Evolutionary conservation across 2,888 invertebrate species (phyloP).

Genomic region (Leucoma salicis): DNA sequence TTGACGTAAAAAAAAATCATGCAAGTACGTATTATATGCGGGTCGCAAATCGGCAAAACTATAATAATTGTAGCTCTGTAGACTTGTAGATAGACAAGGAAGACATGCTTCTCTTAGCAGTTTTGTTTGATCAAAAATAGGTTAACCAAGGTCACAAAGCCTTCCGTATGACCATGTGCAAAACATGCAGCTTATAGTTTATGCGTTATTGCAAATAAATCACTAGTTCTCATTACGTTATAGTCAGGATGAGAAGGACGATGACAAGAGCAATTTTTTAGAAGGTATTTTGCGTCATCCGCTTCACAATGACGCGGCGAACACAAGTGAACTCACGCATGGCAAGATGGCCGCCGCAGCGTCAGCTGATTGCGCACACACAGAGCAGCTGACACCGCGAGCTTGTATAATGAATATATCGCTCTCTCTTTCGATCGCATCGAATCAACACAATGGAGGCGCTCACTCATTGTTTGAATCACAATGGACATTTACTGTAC

Average conservation of each 20-base stretch:
- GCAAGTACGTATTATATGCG: no score
- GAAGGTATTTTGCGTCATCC: constrained; percentile 67
- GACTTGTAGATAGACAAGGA: constrained; percentile 16
- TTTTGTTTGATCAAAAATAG: constrained; percentile 74
- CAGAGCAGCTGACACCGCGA: constrained; percentile 59
- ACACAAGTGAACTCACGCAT: constrained; percentile 57
- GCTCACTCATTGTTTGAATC: constrained; percentile 59
- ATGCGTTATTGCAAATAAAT: constrained; percentile 28
- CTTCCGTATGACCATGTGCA: constrained; percentile 63
- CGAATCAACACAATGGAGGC: constrained; percentile 56
- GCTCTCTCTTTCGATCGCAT: constrained; percentile 64
- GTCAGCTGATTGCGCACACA: constrained; percentile 80
- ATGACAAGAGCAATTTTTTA: constrained; percentile 71
- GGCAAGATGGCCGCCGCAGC: constrained; percentile 75
- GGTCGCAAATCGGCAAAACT: no score
- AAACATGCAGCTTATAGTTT: constrained; percentile 42
- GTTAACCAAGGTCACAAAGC: constrained; percentile 62
- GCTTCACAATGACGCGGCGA: constrained; percentile 71
- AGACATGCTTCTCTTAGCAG: constrained; percentile 43
- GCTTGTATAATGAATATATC: constrained; percentile 43
- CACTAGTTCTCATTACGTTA: background rate
- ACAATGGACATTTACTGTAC: constrained; percentile 47
- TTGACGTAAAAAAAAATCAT: no score
- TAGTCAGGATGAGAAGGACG: constrained; percentile 55
- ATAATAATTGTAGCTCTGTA: no score